phyloP scores from a whole-genome alignment of 2,113 vertebrate genomes.

The Capreolus pygargus region DNA sequence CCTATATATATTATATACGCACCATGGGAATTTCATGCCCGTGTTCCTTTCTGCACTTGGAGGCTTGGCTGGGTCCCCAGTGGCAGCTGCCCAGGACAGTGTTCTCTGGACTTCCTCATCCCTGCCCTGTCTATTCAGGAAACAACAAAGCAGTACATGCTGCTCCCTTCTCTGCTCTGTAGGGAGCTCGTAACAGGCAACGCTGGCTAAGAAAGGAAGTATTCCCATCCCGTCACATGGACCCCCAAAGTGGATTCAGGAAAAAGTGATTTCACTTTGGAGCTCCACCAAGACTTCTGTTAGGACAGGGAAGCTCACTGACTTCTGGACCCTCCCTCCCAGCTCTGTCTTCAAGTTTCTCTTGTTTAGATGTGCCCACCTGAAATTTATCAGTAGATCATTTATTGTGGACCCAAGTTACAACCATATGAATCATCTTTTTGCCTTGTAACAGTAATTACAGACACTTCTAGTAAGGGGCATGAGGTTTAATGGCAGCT shows the following conservation, averaged over 20 bases:
- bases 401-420: neutral
- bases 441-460: neutral
- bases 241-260: neutral
- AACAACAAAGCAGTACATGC: constrained; percentile 17
- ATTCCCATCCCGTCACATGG: neutral
- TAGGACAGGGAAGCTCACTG: neutral
- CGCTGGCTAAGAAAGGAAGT: constrained; percentile 22
- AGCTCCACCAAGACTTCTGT: neutral
- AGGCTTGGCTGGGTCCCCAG: constrained; percentile 27
- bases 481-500: neutral
- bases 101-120: constrained; percentile 48
- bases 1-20: neutral
- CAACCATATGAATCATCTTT: neutral
- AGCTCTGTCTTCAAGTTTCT: neutral
- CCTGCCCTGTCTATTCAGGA: constrained; percentile 51
- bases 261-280: neutral
- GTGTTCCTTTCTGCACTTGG: neutral
- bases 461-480: neutral
- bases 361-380: neutral
- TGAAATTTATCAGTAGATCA: constrained; percentile 1
- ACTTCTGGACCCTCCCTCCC: neutral
- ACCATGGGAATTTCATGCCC: neutral
- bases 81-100: constrained; percentile 2
- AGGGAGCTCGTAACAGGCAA: constrained; percentile 18
- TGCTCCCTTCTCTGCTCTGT: constrained; percentile 8